A percentile compares a stretch with the other conserved stretches of the same genome.
These are phyloP conservation scores for Nephotettix cincticeps DNA, from an alignment of 1,140 invertebrate genomes.

Conservation along the genomic window DNA sequence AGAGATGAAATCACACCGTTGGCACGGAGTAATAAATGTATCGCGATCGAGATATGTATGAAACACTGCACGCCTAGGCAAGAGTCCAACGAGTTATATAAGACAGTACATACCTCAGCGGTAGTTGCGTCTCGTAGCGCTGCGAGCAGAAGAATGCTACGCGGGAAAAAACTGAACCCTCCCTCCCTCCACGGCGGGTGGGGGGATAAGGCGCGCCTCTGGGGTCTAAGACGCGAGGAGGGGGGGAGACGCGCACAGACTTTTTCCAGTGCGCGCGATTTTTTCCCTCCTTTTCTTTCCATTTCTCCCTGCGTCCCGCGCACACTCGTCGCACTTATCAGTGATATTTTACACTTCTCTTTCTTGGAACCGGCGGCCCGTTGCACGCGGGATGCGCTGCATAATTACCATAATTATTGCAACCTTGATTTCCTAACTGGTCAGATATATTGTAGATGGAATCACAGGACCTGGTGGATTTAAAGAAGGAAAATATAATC, in stretches of 20 bases:
- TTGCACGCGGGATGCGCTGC: too few relatives aligned
- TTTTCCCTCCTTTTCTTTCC: conserved; percentile 25
- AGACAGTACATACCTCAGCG: not conserved
- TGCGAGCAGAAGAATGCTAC: conserved; percentile 19
- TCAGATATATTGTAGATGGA: too few relatives aligned
- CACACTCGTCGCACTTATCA: not conserved
- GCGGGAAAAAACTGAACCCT: conserved; percentile 23
- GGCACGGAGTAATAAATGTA: too few relatives aligned
- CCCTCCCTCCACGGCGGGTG: conserved; percentile 15
- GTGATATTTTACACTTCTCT: not conserved
- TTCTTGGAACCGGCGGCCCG: not conserved
- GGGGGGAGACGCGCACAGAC: not conserved
- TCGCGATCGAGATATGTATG: too few relatives aligned
- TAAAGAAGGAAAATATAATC: too few relatives aligned
- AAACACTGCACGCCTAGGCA: too few relatives aligned
- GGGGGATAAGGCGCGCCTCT: conserved; percentile 11
- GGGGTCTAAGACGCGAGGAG: not conserved
- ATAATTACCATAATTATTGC: too few relatives aligned
- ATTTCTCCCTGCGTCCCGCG: not conserved
- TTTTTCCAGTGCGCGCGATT: conserved; percentile 21
- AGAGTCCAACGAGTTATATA: not conserved
- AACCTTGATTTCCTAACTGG: too few relatives aligned
- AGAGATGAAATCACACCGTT: too few relatives aligned
- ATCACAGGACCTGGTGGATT: too few relatives aligned
- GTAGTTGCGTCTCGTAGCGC: not conserved